Evolutionary conservation across 2,888 invertebrate genomes (phyloP).

Genomic region (Drepanosiphum platanoidis): DNA sequence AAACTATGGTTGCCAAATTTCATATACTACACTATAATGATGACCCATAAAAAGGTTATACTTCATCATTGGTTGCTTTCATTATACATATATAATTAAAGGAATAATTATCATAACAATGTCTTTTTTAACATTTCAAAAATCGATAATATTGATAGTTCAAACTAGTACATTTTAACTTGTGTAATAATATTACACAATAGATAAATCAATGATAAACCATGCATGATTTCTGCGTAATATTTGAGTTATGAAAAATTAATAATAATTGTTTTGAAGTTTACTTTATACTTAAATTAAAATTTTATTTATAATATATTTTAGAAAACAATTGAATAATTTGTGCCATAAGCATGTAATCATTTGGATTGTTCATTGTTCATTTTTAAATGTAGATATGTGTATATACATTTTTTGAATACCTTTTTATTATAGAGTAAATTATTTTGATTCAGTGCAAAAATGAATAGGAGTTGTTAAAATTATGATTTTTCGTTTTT

Average conservation of each 20-base stretch:
- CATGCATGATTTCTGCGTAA: neutral
- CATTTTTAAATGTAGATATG: neutral
- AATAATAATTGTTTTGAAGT: neutral
- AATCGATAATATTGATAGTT: constrained; percentile 3
- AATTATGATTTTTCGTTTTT: neutral
- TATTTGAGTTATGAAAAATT: neutral
- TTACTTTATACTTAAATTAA: neutral
- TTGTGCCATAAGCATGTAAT: neutral
- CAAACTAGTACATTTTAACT: neutral
- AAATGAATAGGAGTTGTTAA: neutral
- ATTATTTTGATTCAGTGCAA: neutral
- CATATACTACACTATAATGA: neutral
- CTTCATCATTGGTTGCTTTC: constrained; percentile 18
- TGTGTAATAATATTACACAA: neutral
- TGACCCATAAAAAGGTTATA: constrained; percentile 52
- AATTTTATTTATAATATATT: neutral
- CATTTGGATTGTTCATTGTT: neutral
- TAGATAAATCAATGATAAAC: neutral
- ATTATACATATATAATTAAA: constrained; percentile 8
- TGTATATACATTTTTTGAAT: no score
- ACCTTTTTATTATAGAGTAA: neutral
- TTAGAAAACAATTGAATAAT: neutral
- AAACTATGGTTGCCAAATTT: constrained; percentile 44
- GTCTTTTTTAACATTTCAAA: neutral
- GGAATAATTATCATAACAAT: constrained; percentile 20